Evolutionary conservation across 2,797 vertebrate species (phyloP).

Genomic region (Propithecus deckenii): DNA sequence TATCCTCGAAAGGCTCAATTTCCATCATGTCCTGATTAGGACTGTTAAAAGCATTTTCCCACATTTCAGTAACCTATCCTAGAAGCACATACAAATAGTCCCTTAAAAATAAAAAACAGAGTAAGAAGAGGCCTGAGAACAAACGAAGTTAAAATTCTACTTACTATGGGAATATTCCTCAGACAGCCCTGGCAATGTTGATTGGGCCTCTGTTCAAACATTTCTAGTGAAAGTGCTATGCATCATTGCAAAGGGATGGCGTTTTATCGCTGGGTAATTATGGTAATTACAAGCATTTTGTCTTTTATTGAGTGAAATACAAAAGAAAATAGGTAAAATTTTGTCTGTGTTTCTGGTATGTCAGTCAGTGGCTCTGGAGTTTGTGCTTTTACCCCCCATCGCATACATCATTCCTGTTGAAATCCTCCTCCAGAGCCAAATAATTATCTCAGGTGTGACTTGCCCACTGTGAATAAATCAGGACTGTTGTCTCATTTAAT

Average conservation of each 20-base stretch:
- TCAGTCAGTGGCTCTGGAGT: not conserved
- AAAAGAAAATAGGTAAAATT: not conserved
- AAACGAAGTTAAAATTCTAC: not conserved
- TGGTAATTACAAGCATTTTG: not conserved
- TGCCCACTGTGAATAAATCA: not conserved
- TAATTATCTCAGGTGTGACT: not conserved
- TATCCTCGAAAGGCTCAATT: not conserved
- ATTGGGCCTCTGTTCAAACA: not conserved
- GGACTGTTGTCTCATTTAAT: not conserved
- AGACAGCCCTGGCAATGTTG: not conserved
- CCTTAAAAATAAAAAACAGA: not conserved
- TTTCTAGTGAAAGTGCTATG: not conserved
- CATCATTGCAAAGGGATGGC: not conserved
- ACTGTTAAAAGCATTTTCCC: not conserved
- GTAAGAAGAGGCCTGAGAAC: not conserved
- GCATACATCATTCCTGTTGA: not conserved
- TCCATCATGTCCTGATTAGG: not conserved
- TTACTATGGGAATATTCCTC: not conserved
- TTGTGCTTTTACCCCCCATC: not conserved
- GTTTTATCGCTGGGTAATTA: not conserved
- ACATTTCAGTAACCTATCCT: not conserved
- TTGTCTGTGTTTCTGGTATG: not conserved
- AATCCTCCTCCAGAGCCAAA: not conserved
- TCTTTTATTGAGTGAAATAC: not conserved
- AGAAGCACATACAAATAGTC: not conserved